Conservation (phyloP, 1,140 invertebrate species). For the Capitella teleta region DNA sequence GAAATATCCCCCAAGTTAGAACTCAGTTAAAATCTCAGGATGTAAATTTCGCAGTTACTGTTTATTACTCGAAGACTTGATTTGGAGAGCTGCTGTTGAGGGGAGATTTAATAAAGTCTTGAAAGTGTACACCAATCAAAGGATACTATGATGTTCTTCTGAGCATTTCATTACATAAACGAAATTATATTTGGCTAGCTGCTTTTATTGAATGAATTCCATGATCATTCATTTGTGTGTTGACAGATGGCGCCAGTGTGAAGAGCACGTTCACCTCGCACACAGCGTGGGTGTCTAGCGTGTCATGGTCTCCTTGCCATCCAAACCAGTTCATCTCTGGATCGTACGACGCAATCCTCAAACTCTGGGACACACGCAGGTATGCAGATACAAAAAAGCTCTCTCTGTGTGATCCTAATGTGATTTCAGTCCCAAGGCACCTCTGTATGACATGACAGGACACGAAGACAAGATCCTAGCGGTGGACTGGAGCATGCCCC, state of each 20-base stretch:
- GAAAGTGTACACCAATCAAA: no score
- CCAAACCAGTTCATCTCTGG: slow-evolving; percentile 85
- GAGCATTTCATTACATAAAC: no score
- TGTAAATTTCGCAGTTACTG: no score
- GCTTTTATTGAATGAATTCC: not conserved
- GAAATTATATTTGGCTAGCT: no score
- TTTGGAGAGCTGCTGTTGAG: no score
- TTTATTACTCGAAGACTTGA: no score
- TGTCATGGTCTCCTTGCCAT: slow-evolving; percentile 75
- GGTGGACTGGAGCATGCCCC: slow-evolving; percentile 83
- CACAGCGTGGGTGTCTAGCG: slow-evolving; percentile 76
- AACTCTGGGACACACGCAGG: slow-evolving; percentile 92
- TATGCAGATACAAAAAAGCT: slow-evolving; percentile 21
- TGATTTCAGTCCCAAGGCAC: slow-evolving; percentile 67
- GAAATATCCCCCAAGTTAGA: no score
- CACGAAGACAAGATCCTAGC: slow-evolving; percentile 89
- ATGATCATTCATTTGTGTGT: slow-evolving; percentile 1
- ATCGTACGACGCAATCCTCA: slow-evolving; percentile 78
- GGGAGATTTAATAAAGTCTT: no score
- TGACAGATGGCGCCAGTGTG: slow-evolving; percentile 68
- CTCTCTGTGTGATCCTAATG: not conserved
- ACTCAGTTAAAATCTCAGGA: no score
- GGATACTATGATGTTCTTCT: no score
- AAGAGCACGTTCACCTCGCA: slow-evolving; percentile 83
- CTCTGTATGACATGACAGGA: slow-evolving; percentile 82